Conservation (phyloP, 2,888 invertebrate genomes). For the Phyllotreta cruciferae region DNA sequence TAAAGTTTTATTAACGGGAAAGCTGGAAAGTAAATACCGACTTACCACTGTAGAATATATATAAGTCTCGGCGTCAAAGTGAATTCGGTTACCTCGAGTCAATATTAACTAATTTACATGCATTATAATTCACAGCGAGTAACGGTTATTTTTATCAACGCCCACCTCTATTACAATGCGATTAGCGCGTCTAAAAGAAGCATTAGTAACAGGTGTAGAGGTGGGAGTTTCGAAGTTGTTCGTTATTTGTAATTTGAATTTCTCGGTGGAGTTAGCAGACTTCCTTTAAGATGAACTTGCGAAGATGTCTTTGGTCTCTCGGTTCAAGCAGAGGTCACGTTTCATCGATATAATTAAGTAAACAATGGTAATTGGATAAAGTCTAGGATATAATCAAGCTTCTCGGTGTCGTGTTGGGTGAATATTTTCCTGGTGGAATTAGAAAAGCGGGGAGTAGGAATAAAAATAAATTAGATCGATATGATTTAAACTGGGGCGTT, state of each 20-base stretch:
- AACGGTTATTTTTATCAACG: no score
- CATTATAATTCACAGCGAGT: no score
- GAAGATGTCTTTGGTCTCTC: constrained; percentile 17
- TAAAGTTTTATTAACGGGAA: constrained; percentile 37
- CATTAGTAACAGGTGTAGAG: no score
- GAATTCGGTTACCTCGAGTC: constrained; percentile 3
- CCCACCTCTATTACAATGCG: no score
- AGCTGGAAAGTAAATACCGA: constrained; percentile 30
- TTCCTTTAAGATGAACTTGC: no score
- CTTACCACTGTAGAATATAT: constrained; percentile 18
- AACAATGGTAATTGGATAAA: constrained; percentile 29
- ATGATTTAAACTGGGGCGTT: background rate
- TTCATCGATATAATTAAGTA: constrained; percentile 27
- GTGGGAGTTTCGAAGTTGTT: no score
- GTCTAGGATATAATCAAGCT: constrained; percentile 27
- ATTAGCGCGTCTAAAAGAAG: no score
- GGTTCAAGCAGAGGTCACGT: constrained; percentile 24
- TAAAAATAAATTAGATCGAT: no score
- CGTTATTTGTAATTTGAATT: no score
- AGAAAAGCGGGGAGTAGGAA: no score
- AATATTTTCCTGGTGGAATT: background rate
- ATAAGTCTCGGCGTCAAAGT: constrained; percentile 9
- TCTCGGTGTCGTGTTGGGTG: constrained; percentile 8
- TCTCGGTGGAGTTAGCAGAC: no score
- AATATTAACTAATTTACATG: background rate